phyloP scores from a whole-genome alignment of 2,888 invertebrate genomes.

The Oxystoma pomonae region DNA sequence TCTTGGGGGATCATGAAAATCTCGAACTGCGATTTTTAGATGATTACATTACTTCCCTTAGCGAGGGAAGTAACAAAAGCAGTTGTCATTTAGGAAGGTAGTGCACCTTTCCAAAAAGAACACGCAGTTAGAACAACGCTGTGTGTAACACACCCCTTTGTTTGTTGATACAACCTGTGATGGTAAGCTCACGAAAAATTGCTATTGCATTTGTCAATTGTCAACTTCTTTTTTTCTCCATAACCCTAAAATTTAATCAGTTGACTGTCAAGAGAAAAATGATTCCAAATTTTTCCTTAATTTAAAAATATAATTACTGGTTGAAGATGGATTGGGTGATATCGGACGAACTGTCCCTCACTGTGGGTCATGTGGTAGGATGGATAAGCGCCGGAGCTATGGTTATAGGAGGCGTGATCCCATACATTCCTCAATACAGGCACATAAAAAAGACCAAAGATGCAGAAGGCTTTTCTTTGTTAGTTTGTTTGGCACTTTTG shows the following conservation, averaged over 20 bases:
- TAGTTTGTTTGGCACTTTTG: constrained; percentile 92
- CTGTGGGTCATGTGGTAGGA: constrained; percentile 70
- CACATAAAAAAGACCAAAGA: constrained; percentile 89
- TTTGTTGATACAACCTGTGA: no score
- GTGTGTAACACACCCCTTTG: no score
- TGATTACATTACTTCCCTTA: no score
- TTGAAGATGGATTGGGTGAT: constrained; percentile 71
- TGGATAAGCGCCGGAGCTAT: constrained; percentile 84
- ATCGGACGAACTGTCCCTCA: constrained; percentile 69
- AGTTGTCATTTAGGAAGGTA: no score
- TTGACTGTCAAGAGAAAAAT: not conserved
- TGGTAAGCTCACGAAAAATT: no score
- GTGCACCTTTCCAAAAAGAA: no score
- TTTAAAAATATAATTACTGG: not conserved
- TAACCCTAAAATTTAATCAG: not conserved
- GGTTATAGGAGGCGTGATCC: constrained; percentile 93
- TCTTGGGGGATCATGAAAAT: no score
- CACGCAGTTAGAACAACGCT: no score
- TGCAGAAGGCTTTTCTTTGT: constrained; percentile 95
- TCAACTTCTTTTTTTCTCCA: not conserved
- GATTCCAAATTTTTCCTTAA: not conserved
- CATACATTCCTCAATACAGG: constrained; percentile 93
- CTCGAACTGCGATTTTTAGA: no score
- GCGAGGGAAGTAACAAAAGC: no score
- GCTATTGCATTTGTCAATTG: no score